These are phyloP conservation scores for Xenopus borealis DNA, from an alignment of 2,113 vertebrate species.

Conservation along the genomic window DNA sequence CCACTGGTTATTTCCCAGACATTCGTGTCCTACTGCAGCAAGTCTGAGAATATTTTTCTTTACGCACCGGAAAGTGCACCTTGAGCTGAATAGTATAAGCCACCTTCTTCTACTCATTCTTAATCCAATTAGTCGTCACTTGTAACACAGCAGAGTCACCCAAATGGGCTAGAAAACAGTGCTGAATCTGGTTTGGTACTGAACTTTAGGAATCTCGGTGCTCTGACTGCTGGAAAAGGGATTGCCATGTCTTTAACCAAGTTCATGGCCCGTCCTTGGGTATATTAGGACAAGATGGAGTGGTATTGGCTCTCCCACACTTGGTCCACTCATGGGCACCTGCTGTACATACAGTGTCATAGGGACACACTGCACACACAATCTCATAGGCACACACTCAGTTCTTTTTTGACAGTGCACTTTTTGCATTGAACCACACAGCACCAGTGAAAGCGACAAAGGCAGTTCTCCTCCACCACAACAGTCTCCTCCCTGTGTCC, in stretches of 20 bases:
- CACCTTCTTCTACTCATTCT: not conserved
- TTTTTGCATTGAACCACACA: constrained; percentile 95
- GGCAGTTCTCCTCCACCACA: constrained; percentile 91
- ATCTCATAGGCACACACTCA: constrained; percentile 85
- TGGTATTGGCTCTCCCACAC: not conserved
- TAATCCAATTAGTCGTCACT: not conserved
- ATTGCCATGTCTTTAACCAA: not conserved
- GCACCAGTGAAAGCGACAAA: constrained; percentile 97
- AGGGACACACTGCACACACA: constrained; percentile 67
- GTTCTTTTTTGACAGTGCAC: constrained; percentile 86
- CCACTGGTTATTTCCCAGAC: too few species aligned
- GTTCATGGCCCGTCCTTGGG: not conserved
- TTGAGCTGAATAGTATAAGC: too few species aligned
- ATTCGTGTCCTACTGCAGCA: too few species aligned
- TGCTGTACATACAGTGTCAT: constrained; percentile 53
- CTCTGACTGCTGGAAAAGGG: not conserved
- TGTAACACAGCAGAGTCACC: not conserved
- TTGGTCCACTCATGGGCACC: too few species aligned
- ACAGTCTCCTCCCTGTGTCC: constrained; percentile 86
- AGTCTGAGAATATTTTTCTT: not conserved
- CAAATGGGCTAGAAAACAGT: not conserved
- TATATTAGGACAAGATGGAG: not conserved
- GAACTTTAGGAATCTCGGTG: not conserved
- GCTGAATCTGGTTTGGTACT: not conserved
- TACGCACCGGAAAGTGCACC: not conserved